Percentiles rank a stretch among this genome's conserved stretches.
Conservation (phyloP, 1,140 invertebrate genomes). For the Sitophilus oryzae region DNA sequence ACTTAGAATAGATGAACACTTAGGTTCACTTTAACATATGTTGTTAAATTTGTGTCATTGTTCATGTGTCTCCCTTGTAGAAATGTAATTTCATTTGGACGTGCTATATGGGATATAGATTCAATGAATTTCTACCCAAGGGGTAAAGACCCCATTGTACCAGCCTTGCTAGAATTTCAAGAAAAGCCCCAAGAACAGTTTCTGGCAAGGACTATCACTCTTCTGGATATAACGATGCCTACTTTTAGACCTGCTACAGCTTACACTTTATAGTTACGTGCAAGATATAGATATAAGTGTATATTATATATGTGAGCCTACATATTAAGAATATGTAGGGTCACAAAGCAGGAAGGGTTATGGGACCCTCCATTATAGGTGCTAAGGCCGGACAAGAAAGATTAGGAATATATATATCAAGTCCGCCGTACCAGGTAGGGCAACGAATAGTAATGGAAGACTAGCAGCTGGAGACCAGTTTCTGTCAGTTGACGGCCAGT, state of each 20-base stretch:
- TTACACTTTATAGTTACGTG: constrained; percentile 90
- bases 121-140: constrained; percentile 46
- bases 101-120: too few relatives aligned
- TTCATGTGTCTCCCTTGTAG: too few relatives aligned
- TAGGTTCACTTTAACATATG: too few relatives aligned
- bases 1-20: too few relatives aligned
- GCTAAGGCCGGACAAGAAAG: constrained; percentile 85
- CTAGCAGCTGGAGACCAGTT: constrained; percentile 95
- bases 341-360: constrained; percentile 85
- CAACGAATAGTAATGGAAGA: constrained; percentile 88
- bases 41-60: too few relatives aligned
- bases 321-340: constrained; percentile 86
- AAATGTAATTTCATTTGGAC: too few relatives aligned
- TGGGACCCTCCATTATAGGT: constrained; percentile 90
- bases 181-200: constrained; percentile 92
- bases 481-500: constrained; percentile 93
- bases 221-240: constrained; percentile 77
- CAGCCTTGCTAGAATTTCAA: constrained; percentile 89
- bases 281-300: too few relatives aligned
- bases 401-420: constrained; percentile 96
- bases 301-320: too few relatives aligned
- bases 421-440: constrained; percentile 92
- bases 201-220: constrained; percentile 76
- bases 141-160: constrained; percentile 83
- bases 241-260: constrained; percentile 88